Conservation (phyloP, 2,113 vertebrate species). For the Oryzias celebensis region DNA sequence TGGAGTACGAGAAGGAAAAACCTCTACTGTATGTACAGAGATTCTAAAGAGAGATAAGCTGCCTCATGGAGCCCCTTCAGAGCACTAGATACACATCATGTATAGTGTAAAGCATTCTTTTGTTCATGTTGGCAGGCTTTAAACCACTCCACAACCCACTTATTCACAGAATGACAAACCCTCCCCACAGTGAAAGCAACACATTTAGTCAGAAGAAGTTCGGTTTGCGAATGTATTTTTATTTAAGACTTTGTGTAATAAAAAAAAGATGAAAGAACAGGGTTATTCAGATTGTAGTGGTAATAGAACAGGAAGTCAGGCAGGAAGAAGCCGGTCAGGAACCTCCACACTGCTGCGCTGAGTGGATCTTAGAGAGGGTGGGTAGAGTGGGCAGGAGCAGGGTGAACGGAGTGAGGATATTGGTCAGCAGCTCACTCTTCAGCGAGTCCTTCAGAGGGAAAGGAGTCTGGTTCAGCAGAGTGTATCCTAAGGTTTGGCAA, state of each 20-base stretch:
- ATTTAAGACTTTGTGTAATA: background rate
- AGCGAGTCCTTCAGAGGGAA: too few species aligned
- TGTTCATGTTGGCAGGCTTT: constrained; percentile 27
- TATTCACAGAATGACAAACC: constrained; percentile 40
- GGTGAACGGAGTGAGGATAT: too few species aligned
- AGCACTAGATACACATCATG: constrained; percentile 63
- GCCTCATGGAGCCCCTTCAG: constrained; percentile 16
- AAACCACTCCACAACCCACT: constrained; percentile 36
- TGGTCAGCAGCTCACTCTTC: too few species aligned
- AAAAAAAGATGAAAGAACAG: too few species aligned
- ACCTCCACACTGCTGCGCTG: too few species aligned
- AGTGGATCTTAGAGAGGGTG: too few species aligned
- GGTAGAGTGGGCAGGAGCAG: too few species aligned
- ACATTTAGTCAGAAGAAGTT: constrained; percentile 55
- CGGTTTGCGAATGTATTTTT: constrained; percentile 11
- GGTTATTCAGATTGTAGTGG: too few species aligned
- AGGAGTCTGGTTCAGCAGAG: too few species aligned
- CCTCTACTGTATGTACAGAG: constrained; percentile 26
- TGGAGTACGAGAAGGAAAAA: constrained; percentile 47
- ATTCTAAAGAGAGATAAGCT: constrained; percentile 27
- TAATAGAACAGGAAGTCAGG: too few species aligned
- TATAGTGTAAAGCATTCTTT: constrained; percentile 7
- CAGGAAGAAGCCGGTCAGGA: too few species aligned
- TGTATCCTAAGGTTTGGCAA: too few species aligned
- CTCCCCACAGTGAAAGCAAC: constrained; percentile 38